phyloP scores from a whole-genome alignment of 2,888 invertebrate species.

The Altica lythri region DNA sequence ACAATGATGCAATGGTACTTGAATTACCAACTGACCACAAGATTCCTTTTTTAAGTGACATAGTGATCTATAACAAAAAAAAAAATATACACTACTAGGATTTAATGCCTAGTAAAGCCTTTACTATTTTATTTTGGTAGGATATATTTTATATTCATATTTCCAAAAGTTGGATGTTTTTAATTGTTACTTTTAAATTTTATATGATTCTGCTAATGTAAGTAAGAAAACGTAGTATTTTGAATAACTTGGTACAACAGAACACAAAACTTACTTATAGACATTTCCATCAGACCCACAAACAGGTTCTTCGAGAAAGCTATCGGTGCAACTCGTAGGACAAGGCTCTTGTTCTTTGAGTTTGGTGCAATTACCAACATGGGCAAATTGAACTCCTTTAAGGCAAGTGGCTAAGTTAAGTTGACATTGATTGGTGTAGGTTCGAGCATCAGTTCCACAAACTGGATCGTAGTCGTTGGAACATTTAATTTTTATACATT shows the following conservation, averaged over 20 bases:
- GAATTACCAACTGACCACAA: conserved; percentile 84
- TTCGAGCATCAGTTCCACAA: conserved; percentile 88
- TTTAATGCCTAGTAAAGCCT: not conserved
- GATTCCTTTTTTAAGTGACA: conserved; percentile 83
- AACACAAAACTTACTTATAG: conserved; percentile 66
- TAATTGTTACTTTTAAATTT: no score
- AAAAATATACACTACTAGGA: not conserved
- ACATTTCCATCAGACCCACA: conserved; percentile 91
- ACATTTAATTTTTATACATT: conserved; percentile 76
- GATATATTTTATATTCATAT: no score
- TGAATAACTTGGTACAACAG: conserved; percentile 4
- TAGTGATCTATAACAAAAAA: conserved; percentile 65
- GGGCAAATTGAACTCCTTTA: conserved; percentile 86
- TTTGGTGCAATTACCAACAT: conserved; percentile 83
- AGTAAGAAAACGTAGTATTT: no score
- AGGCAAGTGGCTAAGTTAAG: conserved; percentile 83
- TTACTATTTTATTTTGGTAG: no score
- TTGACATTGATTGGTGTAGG: conserved; percentile 82
- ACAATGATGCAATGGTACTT: conserved; percentile 82
- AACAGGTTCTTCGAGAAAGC: conserved; percentile 70
- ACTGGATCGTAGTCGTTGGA: conserved; percentile 74
- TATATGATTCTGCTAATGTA: no score
- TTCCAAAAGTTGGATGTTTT: no score
- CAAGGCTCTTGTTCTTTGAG: conserved; percentile 69
- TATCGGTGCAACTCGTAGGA: conserved; percentile 63